phyloP scores from a whole-genome alignment of 37 sponge, comb jelly and placozoan genomes.

The Eunapius fragilis region DNA sequence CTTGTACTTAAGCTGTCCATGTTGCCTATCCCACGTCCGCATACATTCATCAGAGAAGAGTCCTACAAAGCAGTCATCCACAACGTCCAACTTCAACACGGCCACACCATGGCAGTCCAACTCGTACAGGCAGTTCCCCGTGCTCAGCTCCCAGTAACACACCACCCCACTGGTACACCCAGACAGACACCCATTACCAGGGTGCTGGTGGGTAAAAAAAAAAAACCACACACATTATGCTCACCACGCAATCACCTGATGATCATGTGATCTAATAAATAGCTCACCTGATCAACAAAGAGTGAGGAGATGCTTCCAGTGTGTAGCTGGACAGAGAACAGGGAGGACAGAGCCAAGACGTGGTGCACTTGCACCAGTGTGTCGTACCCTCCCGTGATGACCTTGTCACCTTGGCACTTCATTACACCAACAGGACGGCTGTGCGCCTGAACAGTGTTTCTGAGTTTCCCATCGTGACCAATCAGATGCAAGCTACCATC shows the following conservation, averaged over 20 bases:
- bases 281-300: neutral
- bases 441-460: slow-evolving; percentile 42
- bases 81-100: slow-evolving; percentile 27
- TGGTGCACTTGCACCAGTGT: slow-evolving; percentile 54
- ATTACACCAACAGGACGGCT: slow-evolving; percentile 56
- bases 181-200: slow-evolving; percentile 45
- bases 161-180: slow-evolving; percentile 64
- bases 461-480: slow-evolving; percentile 30
- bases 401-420: slow-evolving; percentile 11
- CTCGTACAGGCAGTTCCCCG: slow-evolving; percentile 42
- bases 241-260: too few relatives aligned
- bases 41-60: slow-evolving; percentile 37
- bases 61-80: slow-evolving; percentile 24
- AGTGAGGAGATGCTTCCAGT: slow-evolving; percentile 35
- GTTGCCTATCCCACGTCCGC: slow-evolving; percentile 43
- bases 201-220: neutral
- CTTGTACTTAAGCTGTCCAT: slow-evolving; percentile 22
- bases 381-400: slow-evolving; percentile 69
- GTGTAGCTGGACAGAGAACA: slow-evolving; percentile 37
- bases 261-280: too few relatives aligned
- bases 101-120: slow-evolving; percentile 5
- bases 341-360: neutral
- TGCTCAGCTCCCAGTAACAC: slow-evolving; percentile 54
- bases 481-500: slow-evolving; percentile 61
- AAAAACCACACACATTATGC: neutral